phyloP scores from a whole-genome alignment of 1,140 invertebrate genomes.

The Trichoplusia ni region DNA sequence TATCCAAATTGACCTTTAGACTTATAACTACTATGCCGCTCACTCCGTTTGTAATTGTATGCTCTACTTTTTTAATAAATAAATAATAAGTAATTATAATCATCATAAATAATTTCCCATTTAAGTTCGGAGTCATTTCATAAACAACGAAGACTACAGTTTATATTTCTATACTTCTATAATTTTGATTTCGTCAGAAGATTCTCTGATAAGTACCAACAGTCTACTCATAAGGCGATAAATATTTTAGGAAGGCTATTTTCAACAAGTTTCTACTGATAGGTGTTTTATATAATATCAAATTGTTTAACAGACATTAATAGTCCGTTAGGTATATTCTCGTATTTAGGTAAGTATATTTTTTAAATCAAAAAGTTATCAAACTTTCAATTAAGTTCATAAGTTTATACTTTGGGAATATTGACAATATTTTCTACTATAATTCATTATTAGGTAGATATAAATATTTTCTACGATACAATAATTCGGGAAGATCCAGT shows the following conservation, averaged over 20 bases:
- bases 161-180: neutral
- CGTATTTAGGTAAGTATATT: too few species aligned
- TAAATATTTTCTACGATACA: conserved; percentile 14
- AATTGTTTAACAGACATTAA: too few species aligned
- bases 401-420: too few species aligned
- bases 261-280: too few species aligned
- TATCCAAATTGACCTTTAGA: too few species aligned
- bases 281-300: too few species aligned
- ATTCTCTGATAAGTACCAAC: neutral
- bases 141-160: conserved; percentile 5
- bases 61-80: neutral
- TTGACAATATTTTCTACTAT: neutral
- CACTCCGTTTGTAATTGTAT: neutral
- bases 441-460: neutral
- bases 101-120: too few species aligned
- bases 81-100: neutral
- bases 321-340: too few species aligned
- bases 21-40: neutral
- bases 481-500: conserved; percentile 19
- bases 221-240: conserved; percentile 25
- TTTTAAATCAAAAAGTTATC: too few species aligned
- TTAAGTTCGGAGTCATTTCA: neutral
- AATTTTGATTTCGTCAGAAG: neutral
- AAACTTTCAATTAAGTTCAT: too few species aligned
- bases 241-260: too few species aligned